These are phyloP conservation scores for Nomada ferruginata DNA, from an alignment of 2,888 invertebrate genomes.

Conservation along the genomic window DNA sequence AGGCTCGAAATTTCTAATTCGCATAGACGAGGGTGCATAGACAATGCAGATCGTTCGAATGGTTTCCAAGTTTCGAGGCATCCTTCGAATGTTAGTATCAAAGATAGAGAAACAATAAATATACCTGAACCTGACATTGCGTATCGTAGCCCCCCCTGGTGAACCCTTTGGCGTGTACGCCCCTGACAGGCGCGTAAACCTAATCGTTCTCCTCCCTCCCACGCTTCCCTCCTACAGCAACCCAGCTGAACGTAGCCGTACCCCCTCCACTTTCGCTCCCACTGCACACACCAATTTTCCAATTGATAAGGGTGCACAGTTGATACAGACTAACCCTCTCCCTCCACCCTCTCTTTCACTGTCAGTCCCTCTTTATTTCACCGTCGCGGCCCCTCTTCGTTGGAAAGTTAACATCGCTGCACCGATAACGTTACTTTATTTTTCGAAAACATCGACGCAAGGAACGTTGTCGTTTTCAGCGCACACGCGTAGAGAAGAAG, in stretches of 20 bases:
- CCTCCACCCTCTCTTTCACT: slow-evolving; percentile 53
- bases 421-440: slow-evolving; percentile 38
- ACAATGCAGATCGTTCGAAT: slow-evolving; percentile 65
- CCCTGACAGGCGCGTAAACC: slow-evolving; percentile 64
- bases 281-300: slow-evolving; percentile 77
- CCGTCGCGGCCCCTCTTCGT: slow-evolving; percentile 7
- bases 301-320: slow-evolving; percentile 79
- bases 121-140: slow-evolving; percentile 4
- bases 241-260: slow-evolving; percentile 52
- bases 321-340: slow-evolving; percentile 73
- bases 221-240: background rate
- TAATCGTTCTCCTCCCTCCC: slow-evolving; percentile 64
- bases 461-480: background rate
- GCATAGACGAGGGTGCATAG: slow-evolving; percentile 65
- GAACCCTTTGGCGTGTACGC: slow-evolving; percentile 45
- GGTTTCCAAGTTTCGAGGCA: slow-evolving; percentile 40
- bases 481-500: background rate
- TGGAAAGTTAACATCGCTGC: slow-evolving; percentile 38
- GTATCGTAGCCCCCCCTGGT: background rate
- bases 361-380: slow-evolving; percentile 40
- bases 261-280: slow-evolving; percentile 68
- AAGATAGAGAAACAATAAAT: slow-evolving; percentile 33
- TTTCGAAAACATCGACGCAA: slow-evolving; percentile 27
- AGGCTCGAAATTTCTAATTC: slow-evolving; percentile 66
- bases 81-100: slow-evolving; percentile 13